Evolutionary conservation across 2,797 vertebrate species (phyloP), one percentile per base, ranked within the genome.

Genomic region (Anguilla pacifica): DNA sequence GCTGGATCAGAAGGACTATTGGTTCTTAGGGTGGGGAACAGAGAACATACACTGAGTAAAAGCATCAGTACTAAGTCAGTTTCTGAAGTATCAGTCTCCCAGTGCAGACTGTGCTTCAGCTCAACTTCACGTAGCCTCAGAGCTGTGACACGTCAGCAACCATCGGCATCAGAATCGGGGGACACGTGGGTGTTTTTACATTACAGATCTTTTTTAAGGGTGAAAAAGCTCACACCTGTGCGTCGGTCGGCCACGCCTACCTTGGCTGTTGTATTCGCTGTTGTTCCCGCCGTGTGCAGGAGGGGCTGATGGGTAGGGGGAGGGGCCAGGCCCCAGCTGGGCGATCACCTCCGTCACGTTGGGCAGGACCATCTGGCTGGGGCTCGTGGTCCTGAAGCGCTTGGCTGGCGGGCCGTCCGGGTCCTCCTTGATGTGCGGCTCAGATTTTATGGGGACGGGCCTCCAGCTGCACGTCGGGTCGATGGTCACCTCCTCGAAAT

Each of bases 311-410:
- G 97, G 96, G 92, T 98, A 99, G 1, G 97, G 97, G 39, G 98
- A 97, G 0, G 97, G 97, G 22, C 98, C 98, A 0, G 98, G 98
- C 87, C 98, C 98, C 86, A 99, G 96, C 89, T 98, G 98, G 55
- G 98, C 98, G 57, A 99, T 99, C 98, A 99, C 98, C 88, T 99
- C 98, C 97, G 98, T 98, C 89, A 99, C 98, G 0, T 99, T 99
- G 91, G 98, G 98, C 98, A 99, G 97, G 94, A 98, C 97, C 98
- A 99, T 99, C 96, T 99, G 98, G 94, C 98, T 98, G 92, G 98
- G 98, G 90, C 98, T 99, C 97, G 98, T 99, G 28, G 97, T 99
- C 95, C 98, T 99, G 92, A 99, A 98, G 89, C 98, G 96, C 94
- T 99, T 99, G 77, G 97, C 97, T 88, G 98, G 96, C 7, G 98